These are phyloP conservation scores for Myotis yumanensis DNA, from an alignment of 2,113 vertebrate species.

Conservation along the genomic window DNA sequence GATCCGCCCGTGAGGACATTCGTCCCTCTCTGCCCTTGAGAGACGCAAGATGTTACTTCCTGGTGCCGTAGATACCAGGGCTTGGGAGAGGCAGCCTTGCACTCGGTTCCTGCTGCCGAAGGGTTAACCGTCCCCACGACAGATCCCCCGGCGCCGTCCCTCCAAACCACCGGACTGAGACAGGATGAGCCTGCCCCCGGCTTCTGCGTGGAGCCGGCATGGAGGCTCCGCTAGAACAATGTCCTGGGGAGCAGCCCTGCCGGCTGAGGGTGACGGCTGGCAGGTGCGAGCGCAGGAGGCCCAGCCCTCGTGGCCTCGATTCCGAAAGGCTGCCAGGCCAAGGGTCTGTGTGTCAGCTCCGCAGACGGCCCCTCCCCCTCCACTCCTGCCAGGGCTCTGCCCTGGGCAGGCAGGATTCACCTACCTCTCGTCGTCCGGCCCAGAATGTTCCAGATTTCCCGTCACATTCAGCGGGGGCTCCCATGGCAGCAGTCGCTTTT, in stretches of 20 bases:
- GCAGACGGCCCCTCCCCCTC: not conserved
- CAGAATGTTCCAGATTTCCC: not conserved
- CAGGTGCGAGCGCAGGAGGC: conserved; percentile 68
- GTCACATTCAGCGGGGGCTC: not conserved
- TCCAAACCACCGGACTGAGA: conserved; percentile 76
- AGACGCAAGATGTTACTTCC: conserved; percentile 74
- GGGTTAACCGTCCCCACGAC: conserved; percentile 76
- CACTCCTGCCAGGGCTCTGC: not conserved
- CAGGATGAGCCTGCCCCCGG: conserved; percentile 68
- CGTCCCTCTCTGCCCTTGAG: conserved; percentile 61
- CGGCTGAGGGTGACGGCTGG: conserved; percentile 76
- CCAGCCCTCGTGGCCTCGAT: conserved; percentile 56
- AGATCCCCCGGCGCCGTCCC: conserved; percentile 73
- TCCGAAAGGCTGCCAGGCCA: conserved; percentile 56
- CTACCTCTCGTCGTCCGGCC: not conserved
- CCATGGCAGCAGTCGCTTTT: not conserved
- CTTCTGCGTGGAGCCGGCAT: too few species aligned
- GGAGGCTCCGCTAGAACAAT: conserved; percentile 79
- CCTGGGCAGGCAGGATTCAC: conserved; percentile 2
- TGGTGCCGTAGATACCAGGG: conserved; percentile 68
- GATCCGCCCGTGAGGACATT: conserved; percentile 53
- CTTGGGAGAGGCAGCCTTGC: conserved; percentile 68
- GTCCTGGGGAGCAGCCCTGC: conserved; percentile 77
- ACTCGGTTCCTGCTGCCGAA: conserved; percentile 66
- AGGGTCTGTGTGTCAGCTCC: not conserved